Evolutionary conservation across 2,888 invertebrate species (phyloP).

Genomic region (Phorcus lineatus): DNA sequence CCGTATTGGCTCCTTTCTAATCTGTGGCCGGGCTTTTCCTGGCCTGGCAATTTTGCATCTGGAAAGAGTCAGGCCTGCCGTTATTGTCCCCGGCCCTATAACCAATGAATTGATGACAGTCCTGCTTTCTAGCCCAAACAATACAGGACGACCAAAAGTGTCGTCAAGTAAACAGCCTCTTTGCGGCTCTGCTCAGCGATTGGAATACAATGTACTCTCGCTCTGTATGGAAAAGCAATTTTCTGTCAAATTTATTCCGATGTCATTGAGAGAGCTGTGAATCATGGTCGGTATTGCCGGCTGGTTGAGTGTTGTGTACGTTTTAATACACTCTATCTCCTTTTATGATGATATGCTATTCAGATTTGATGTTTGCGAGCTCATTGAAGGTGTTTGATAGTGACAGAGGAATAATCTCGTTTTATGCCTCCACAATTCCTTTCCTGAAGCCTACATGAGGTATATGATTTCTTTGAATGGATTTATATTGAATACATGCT

Average conservation of each 20-base stretch:
- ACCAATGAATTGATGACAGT: background rate
- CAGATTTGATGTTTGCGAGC: conserved; percentile 1
- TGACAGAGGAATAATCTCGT: too few relatives aligned
- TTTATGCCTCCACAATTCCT: too few relatives aligned
- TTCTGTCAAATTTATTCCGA: conserved; percentile 28
- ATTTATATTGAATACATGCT: too few relatives aligned
- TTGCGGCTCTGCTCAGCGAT: background rate
- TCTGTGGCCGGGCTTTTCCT: background rate
- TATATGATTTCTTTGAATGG: too few relatives aligned
- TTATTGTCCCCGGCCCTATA: background rate
- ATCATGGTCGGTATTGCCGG: background rate
- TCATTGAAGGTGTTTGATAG: background rate
- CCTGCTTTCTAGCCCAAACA: background rate
- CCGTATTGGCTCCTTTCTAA: too few relatives aligned
- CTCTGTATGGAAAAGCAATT: conserved; percentile 22
- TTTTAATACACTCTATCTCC: background rate
- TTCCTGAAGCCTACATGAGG: too few relatives aligned
- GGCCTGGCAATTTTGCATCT: background rate
- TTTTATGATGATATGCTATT: background rate
- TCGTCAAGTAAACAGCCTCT: background rate
- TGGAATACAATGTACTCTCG: background rate
- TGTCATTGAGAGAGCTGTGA: conserved; percentile 12
- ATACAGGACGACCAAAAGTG: background rate
- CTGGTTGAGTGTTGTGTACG: too few relatives aligned
- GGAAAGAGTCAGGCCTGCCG: background rate